Evolutionary conservation across 2,888 invertebrate species (phyloP).

Genomic region (Heliconius ismenius): DNA sequence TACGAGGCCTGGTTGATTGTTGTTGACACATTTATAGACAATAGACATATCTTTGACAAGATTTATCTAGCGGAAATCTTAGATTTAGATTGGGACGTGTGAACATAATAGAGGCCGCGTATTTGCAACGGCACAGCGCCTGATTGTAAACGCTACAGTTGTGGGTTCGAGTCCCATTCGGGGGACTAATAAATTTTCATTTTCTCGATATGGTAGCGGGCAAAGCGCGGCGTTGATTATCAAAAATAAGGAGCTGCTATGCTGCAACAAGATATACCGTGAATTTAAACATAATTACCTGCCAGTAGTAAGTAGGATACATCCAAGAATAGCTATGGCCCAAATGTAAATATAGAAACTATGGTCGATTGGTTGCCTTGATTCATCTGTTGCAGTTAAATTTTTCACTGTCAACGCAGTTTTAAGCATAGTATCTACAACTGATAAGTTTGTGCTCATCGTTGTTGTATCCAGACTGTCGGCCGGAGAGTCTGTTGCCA

Average conservation of each 20-base stretch:
- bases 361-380: slow-evolving; percentile 53
- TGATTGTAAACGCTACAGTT: not conserved
- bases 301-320: slow-evolving; percentile 83
- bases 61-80: not conserved
- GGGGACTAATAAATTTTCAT: not conserved
- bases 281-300: slow-evolving; percentile 56
- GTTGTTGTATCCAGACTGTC: slow-evolving; percentile 37
- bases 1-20: slow-evolving; percentile 2
- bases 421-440: slow-evolving; percentile 61
- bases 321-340: slow-evolving; percentile 80
- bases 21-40: slow-evolving; percentile 8
- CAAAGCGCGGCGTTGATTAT: too few species aligned
- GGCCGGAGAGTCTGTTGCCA: slow-evolving; percentile 21
- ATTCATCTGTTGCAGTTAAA: slow-evolving; percentile 48
- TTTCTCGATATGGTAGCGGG: too few species aligned
- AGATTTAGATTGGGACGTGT: not conserved
- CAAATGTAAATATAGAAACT: slow-evolving; percentile 81
- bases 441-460: slow-evolving; percentile 52
- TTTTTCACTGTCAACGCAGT: slow-evolving; percentile 60
- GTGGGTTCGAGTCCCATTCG: not conserved
- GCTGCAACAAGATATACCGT: not conserved
- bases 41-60: slow-evolving; percentile 6
- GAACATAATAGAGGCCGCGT: not conserved
- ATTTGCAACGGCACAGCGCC: not conserved
- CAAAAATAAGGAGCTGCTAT: too few species aligned